Conservation (phyloP, 2,113 vertebrate genomes). For the Aptenodytes patagonicus region DNA sequence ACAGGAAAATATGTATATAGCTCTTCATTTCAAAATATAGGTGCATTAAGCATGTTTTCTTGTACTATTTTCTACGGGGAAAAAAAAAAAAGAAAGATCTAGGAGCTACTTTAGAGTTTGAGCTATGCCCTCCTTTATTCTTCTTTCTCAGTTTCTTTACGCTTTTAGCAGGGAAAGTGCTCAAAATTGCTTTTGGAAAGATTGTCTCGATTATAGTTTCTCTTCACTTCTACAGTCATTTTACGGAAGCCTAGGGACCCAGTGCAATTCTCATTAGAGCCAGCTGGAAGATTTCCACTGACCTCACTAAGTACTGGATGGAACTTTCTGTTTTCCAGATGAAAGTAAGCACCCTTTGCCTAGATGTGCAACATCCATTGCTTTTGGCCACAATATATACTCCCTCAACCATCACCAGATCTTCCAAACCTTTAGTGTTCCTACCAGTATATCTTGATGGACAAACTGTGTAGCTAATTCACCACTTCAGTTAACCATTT, state of each 20-base stretch:
- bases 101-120: not conserved
- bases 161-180: not conserved
- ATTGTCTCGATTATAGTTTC: not conserved
- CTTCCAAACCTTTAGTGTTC: not conserved
- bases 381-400: not conserved
- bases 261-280: not conserved
- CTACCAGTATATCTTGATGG: not conserved
- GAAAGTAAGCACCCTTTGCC: not conserved
- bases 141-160: not conserved
- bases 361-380: not conserved
- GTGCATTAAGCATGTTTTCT: not conserved
- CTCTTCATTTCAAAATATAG: not conserved
- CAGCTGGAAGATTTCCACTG: not conserved
- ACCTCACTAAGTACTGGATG: not conserved
- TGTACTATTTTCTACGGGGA: not conserved
- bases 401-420: not conserved
- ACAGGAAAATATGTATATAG: not conserved
- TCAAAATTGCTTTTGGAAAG: constrained; percentile 14
- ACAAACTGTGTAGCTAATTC: not conserved
- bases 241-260: not conserved
- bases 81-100: not conserved
- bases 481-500: not conserved
- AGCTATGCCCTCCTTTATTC: not conserved
- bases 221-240: not conserved
- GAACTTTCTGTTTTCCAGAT: not conserved